phyloP scores from a whole-genome alignment of 2,888 invertebrate genomes.

The Subacronicta megacephala region DNA sequence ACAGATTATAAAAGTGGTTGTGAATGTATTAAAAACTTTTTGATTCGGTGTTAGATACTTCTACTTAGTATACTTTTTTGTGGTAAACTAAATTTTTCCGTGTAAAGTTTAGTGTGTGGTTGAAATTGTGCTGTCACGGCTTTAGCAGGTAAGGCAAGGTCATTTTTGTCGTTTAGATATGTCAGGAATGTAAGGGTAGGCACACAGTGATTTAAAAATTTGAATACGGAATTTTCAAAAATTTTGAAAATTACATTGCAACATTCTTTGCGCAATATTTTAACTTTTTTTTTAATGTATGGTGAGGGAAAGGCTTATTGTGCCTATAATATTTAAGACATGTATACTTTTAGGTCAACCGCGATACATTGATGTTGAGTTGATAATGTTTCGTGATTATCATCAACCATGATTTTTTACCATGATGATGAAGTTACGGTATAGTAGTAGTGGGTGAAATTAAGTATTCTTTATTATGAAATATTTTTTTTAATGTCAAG shows the following conservation, averaged over 20 bases:
- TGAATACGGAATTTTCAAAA: conserved; percentile 28
- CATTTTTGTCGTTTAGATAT: conserved; percentile 41
- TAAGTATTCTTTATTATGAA: no score
- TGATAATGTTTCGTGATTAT: no score
- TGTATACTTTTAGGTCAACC: no score
- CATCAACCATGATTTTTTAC: no score
- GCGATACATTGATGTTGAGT: no score
- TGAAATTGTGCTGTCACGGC: conserved; percentile 38
- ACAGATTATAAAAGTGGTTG: conserved; percentile 60
- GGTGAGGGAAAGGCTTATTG: no score
- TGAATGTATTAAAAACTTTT: conserved; percentile 55
- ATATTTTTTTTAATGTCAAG: no score
- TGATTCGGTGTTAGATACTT: conserved; percentile 38
- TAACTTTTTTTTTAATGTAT: background rate
- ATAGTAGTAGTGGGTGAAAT: no score
- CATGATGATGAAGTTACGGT: no score
- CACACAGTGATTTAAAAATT: conserved; percentile 23
- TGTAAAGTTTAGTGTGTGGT: conserved; percentile 52
- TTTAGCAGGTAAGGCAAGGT: conserved; percentile 56
- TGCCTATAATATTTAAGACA: no score
- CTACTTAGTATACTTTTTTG: conserved; percentile 23
- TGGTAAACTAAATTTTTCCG: conserved; percentile 29
- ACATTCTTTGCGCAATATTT: background rate
- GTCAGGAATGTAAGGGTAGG: conserved; percentile 36
- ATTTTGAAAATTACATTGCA: conserved; percentile 14